A percentile compares a stretch with the other conserved stretches of the same genome.
These are phyloP conservation scores for Champsocephalus esox DNA, from an alignment of 2,797 vertebrate genomes.

Conservation along the genomic window DNA sequence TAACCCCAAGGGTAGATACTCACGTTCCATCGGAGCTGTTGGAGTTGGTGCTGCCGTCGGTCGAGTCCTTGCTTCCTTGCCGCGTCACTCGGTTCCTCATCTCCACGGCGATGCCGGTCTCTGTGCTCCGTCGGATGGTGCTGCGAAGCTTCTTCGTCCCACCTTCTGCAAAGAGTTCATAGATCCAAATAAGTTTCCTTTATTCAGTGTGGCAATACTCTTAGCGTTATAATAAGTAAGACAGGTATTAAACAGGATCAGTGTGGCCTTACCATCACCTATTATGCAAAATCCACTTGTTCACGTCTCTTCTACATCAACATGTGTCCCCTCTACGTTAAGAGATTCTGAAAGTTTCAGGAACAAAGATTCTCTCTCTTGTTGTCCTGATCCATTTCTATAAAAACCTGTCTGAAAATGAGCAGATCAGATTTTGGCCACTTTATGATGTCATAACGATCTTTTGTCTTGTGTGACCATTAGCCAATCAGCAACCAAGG, in stretches of 20 bases:
- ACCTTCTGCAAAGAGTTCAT: constrained; percentile 83
- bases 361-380: too few relatives aligned
- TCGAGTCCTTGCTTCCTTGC: constrained; percentile 97
- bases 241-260: constrained; percentile 20
- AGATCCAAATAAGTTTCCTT: constrained; percentile 10
- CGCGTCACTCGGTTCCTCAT: constrained; percentile 96
- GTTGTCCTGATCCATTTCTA: too few relatives aligned
- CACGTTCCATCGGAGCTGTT: constrained; percentile 98
- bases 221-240: constrained; percentile 21
- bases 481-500: too few relatives aligned
- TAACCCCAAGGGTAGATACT: constrained; percentile 59
- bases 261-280: not conserved
- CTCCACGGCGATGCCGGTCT: constrained; percentile 98
- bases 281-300: too few relatives aligned
- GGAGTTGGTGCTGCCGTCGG: constrained; percentile 97
- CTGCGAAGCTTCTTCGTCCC: constrained; percentile 97
- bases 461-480: too few relatives aligned
- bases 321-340: too few relatives aligned
- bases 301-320: too few relatives aligned
- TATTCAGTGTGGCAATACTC: constrained; percentile 37
- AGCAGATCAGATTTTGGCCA: too few relatives aligned
- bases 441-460: too few relatives aligned
- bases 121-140: constrained; percentile 96
- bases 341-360: too few relatives aligned
- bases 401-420: too few relatives aligned